Base-by-base conservation (phyloP, 2,113 vertebrate genomes). In the Hippocampus zosterae region DNA sequence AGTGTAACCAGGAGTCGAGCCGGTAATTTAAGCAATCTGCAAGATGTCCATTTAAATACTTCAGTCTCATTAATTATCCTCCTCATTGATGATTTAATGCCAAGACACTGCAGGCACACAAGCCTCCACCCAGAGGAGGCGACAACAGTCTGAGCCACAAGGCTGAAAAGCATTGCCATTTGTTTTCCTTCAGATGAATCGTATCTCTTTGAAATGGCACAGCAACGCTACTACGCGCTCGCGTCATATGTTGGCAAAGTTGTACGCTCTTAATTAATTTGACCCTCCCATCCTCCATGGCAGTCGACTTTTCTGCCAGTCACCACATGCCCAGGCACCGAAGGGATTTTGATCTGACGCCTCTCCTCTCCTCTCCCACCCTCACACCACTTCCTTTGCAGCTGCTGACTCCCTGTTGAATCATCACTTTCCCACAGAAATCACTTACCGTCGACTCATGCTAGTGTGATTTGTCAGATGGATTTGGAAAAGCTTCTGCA, bases 291-390 rank as follows among this genome's bases (percentile, higher is more conserved):
- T 13, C 60, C 82, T 80, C 78, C 81, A 73, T 11, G 70, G 78
- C 69, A 61, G 76, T 75, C 48, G 44, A 55, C 72, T 86, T 91
- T 37, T 90, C 81, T 86, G 84, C 83, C 84, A 88, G 88, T 90
- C 88, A 90, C 85, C 85, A 84, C 76, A 82, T 87, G 81, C 77
- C 75, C 16, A 11, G 65, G 67, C 23, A 3, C 72, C 72, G 65
- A 63, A 65, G 71, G 56, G 15, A 50, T 68, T 86, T 84, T 88
- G 79, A 88, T 86, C 75, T 61, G 7, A 73, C 52, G 46, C 70
- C 74, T 77, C 75, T 78, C 77, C 56, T 69, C 46, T 23, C n/a
- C 15, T 50, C 42, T 53, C 63, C 42, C 23, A 18, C 42, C 70
- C 67, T 72, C 66, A 53, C 41, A 8, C 3, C 67, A 69, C 71